Percentiles rank a stretch among this genome's conserved stretches.
Conservation (phyloP, 2,797 vertebrate species). For the Lacerta bilineata region DNA sequence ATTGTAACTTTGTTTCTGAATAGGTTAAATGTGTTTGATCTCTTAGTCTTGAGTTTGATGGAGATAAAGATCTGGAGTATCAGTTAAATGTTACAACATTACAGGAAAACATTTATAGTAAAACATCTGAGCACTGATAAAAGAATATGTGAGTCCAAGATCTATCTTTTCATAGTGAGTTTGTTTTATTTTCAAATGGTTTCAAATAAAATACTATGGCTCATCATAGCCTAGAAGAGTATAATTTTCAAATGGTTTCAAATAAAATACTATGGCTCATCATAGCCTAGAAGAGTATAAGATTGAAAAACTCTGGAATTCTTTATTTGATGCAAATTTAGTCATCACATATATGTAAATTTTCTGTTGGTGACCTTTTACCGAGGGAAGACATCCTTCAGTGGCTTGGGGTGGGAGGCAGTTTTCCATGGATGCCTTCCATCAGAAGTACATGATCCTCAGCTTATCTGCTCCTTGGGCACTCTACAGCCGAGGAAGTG, state of each 20-base stretch:
- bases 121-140: neutral
- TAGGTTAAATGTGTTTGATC: conserved; percentile 7
- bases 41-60: neutral
- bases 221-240: neutral
- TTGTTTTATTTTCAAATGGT: conserved; percentile 62
- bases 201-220: neutral
- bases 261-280: neutral
- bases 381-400: too few relatives aligned
- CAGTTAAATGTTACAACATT: neutral
- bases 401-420: too few relatives aligned
- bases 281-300: neutral
- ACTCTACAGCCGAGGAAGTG: neutral
- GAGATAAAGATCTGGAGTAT: neutral
- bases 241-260: conserved; percentile 43
- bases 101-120: neutral
- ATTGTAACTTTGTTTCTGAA: neutral
- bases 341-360: neutral
- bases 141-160: conserved; percentile 5
- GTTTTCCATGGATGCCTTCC: too few relatives aligned
- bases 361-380: neutral
- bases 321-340: neutral
- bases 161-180: conserved; percentile 45
- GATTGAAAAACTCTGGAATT: neutral
- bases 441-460: neutral
- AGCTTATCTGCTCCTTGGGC: neutral